Conservation (phyloP, 2,888 invertebrate genomes). For the Rhabditoides inermis region DNA sequence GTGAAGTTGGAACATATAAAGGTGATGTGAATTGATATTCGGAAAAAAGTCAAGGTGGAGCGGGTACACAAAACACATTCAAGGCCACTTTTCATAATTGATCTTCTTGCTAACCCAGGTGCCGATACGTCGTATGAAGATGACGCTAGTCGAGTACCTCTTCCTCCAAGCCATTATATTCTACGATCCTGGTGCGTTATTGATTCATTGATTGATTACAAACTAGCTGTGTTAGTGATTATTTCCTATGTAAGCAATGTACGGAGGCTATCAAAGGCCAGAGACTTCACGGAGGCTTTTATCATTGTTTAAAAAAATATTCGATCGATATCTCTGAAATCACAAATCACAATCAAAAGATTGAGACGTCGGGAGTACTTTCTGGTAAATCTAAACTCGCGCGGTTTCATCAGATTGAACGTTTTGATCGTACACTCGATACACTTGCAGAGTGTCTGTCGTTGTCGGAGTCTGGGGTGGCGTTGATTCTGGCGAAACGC, state of each 20-base stretch:
- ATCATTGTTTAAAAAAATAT: background rate
- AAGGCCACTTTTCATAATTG: too few relatives aligned
- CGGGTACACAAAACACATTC: too few relatives aligned
- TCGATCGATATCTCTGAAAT: too few relatives aligned
- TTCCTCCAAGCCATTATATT: conserved; percentile 48
- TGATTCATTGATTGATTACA: background rate
- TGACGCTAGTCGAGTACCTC: conserved; percentile 48
- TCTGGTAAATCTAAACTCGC: background rate
- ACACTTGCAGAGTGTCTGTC: conserved; percentile 44
- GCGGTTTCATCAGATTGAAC: background rate
- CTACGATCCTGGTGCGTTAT: conserved; percentile 45
- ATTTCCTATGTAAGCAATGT: too few relatives aligned
- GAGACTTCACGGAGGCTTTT: background rate
- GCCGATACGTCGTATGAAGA: conserved; percentile 47
- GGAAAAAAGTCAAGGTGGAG: too few relatives aligned
- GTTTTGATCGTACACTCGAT: background rate
- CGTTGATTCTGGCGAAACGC: conserved; percentile 40
- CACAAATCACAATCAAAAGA: too few relatives aligned
- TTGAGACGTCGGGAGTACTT: too few relatives aligned
- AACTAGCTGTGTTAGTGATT: background rate
- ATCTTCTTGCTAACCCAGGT: too few relatives aligned
- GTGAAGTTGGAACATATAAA: too few relatives aligned
- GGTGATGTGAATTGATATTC: too few relatives aligned
- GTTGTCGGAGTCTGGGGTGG: conserved; percentile 29
- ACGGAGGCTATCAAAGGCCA: background rate